Percentiles rank a stretch among this genome's conserved stretches.
Conservation (phyloP, 2,113 vertebrate species). For the Bos javanicus region DNA sequence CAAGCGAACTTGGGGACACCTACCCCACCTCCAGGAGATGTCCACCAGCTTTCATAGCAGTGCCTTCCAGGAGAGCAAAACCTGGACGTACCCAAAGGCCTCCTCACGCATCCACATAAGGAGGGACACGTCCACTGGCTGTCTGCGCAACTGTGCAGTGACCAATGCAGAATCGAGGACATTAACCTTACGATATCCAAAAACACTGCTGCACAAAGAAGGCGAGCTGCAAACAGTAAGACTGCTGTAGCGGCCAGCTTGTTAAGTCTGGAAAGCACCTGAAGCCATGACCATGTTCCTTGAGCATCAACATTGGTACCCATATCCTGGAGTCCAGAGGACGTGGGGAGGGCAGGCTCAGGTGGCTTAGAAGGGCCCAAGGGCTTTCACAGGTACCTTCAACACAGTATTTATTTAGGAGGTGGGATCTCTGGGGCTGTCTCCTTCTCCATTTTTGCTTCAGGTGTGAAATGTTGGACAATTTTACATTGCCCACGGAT, state of each 20-base stretch:
- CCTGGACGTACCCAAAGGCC: not conserved
- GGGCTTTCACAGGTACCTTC: not conserved
- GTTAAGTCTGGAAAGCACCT: not conserved
- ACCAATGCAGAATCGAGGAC: rapidly evolving
- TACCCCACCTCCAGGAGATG: no score
- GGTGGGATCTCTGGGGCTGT: not conserved
- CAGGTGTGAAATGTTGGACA: not conserved
- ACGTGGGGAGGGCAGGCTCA: not conserved
- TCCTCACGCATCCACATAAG: rapidly evolving
- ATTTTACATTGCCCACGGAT: not conserved
- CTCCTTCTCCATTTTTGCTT: not conserved
- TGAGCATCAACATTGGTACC: rapidly evolving
- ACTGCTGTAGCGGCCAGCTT: no score
- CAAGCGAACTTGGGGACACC: not conserved
- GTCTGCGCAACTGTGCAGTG: not conserved
- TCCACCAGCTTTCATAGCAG: not conserved
- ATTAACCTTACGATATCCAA: no score
- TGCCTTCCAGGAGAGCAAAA: not conserved
- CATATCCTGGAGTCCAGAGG: not conserved
- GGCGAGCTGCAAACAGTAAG: not conserved
- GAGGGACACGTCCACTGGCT: rapidly evolving
- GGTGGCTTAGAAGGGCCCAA: not conserved
- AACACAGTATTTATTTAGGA: not conserved
- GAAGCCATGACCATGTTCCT: not conserved
- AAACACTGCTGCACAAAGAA: not conserved